Conservation (phyloP, 2,113 vertebrate genomes). For the Empidonax alnorum region DNA sequence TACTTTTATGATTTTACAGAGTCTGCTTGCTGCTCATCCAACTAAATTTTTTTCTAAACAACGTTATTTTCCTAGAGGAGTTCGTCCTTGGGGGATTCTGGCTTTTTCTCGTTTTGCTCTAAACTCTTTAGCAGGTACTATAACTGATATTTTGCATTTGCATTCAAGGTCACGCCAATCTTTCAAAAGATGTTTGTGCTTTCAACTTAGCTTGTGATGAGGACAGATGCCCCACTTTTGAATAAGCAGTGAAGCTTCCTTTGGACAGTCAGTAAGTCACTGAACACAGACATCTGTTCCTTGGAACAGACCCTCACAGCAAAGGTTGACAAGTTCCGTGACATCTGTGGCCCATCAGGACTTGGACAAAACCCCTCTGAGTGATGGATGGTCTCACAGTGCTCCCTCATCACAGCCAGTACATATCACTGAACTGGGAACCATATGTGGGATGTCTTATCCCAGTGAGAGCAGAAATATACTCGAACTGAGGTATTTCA, state of each 20-base stretch:
- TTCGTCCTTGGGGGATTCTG: background rate
- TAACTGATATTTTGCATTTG: background rate
- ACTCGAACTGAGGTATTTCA: background rate
- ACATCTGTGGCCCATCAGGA: constrained; percentile 48
- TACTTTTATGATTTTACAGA: background rate
- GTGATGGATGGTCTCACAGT: background rate
- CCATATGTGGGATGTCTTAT: background rate
- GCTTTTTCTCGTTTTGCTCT: background rate
- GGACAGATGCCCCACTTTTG: background rate
- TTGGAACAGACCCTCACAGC: background rate
- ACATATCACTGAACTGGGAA: background rate
- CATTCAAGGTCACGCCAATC: background rate
- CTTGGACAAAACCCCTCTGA: background rate
- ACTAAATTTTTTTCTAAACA: background rate
- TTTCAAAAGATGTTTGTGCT: background rate
- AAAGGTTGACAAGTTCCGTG: constrained; percentile 18
- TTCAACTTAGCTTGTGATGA: background rate
- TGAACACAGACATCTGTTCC: background rate
- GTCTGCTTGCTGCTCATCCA: background rate
- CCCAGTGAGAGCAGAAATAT: accelerated
- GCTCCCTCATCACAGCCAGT: background rate
- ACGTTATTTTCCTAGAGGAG: background rate
- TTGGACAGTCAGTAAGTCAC: background rate
- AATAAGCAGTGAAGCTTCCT: background rate
- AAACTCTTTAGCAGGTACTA: background rate